A percentile compares a stretch with the other conserved stretches of the same genome.
These are phyloP conservation scores for Cyprinella venusta DNA, from an alignment of 2,797 vertebrate species.

Conservation along the genomic window DNA sequence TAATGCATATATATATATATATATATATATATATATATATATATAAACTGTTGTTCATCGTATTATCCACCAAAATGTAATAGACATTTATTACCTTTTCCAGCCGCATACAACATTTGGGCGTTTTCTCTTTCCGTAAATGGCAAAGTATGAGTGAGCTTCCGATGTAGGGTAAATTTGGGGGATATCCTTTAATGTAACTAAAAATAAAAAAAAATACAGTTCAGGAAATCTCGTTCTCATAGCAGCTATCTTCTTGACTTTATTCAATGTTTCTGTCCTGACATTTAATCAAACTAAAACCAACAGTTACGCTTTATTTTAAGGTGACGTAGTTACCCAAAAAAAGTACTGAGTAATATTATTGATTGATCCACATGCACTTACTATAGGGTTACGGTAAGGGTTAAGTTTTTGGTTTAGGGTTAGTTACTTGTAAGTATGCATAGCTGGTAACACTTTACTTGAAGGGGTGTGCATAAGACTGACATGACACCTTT, in stretches of 20 bases:
- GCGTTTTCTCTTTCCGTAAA: conserved; percentile 87
- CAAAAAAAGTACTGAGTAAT: too few relatives aligned
- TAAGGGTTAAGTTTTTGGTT: too few relatives aligned
- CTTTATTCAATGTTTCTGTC: not conserved
- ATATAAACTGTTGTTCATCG: not conserved
- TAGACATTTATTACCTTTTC: conserved; percentile 82
- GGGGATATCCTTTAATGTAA: conserved; percentile 92
- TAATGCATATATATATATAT: not conserved
- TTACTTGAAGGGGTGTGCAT: too few relatives aligned
- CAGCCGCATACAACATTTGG: conserved; percentile 91
- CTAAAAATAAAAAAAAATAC: conserved; percentile 67
- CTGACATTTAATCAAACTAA: not conserved
- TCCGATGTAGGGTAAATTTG: conserved; percentile 93
- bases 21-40: too few relatives aligned
- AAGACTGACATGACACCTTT: too few relatives aligned
- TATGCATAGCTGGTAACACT: too few relatives aligned
- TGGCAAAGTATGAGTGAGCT: conserved; percentile 93
- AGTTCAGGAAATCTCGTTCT: not conserved
- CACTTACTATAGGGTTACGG: too few relatives aligned
- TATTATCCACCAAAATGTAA: not conserved
- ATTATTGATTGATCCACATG: too few relatives aligned
- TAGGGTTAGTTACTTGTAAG: too few relatives aligned
- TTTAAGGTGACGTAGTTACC: too few relatives aligned
- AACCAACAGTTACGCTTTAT: not conserved
- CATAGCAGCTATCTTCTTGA: not conserved